Conservation (phyloP, 2,888 invertebrate species). For the Entomobrya multifasciata region DNA sequence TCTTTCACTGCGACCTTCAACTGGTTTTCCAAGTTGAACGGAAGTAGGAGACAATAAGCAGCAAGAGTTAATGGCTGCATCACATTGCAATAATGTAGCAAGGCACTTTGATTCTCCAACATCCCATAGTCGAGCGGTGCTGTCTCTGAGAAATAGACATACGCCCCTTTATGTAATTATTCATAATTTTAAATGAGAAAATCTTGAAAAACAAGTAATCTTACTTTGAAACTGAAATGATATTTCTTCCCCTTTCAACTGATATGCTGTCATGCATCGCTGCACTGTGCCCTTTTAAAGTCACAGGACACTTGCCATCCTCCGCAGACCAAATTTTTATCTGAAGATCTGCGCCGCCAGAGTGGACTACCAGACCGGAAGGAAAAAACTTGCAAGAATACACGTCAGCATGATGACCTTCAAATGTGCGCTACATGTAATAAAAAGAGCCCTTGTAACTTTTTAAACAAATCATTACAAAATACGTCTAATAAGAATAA, state of each 20-base stretch:
- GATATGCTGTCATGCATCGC: slow-evolving; percentile 85
- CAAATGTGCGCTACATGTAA: slow-evolving; percentile 82
- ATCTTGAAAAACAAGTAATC: not conserved
- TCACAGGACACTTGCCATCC: slow-evolving; percentile 86
- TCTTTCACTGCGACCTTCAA: slow-evolving; percentile 80
- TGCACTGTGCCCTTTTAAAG: slow-evolving; percentile 86
- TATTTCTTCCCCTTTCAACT: slow-evolving; percentile 86
- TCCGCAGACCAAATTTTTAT: slow-evolving; percentile 88
- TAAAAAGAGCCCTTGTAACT: slow-evolving; percentile 35
- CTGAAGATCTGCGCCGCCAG: slow-evolving; percentile 86
- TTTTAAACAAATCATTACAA: not conserved
- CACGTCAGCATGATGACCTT: slow-evolving; percentile 87
- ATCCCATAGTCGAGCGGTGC: slow-evolving; percentile 87
- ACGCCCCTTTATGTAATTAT: not conserved
- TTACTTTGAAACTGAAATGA: slow-evolving; percentile 87
- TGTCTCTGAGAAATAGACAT: slow-evolving; percentile 84
- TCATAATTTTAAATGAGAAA: not conserved
- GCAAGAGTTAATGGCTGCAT: slow-evolving; percentile 85
- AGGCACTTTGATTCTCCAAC: slow-evolving; percentile 85
- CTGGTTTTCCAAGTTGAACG: slow-evolving; percentile 56
- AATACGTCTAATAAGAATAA: not conserved
- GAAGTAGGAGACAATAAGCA: slow-evolving; percentile 72
- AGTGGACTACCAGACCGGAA: slow-evolving; percentile 83
- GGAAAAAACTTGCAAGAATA: slow-evolving; percentile 87
- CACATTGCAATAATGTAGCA: slow-evolving; percentile 83